These are phyloP conservation scores for Drosophila sordidapex DNA, from an alignment of 2,888 invertebrate genomes.

Conservation along the genomic window DNA sequence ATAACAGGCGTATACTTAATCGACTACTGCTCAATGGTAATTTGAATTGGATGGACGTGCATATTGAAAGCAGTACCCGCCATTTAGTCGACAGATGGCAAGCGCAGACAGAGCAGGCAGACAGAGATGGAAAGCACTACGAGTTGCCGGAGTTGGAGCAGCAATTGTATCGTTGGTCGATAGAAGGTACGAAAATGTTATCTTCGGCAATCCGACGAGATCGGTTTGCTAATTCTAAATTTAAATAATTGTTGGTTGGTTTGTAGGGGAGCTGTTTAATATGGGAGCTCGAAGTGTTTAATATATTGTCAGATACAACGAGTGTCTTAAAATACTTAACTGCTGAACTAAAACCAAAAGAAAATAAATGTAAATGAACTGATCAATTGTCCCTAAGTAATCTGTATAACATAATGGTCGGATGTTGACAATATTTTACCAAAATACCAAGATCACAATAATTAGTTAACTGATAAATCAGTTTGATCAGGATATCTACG, in stretches of 20 bases:
- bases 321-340: not conserved
- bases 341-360: not conserved
- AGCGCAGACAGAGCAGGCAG: constrained; percentile 56
- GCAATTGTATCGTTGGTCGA: constrained; percentile 91
- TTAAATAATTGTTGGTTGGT: not conserved
- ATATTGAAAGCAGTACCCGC: constrained; percentile 86
- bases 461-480: not conserved
- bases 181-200: constrained; percentile 87
- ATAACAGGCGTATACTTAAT: constrained; percentile 90
- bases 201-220: not conserved
- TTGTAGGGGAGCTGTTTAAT: not conserved
- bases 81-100: constrained; percentile 86
- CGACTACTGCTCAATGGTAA: constrained; percentile 89
- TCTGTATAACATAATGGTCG: not conserved
- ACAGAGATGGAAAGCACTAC: constrained; percentile 69
- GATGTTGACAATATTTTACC: no score
- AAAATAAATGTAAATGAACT: not conserved
- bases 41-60: constrained; percentile 87
- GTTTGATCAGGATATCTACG: not conserved
- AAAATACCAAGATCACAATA: not conserved
- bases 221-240: not conserved
- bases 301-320: not conserved
- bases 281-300: not conserved
- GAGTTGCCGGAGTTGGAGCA: constrained; percentile 88
- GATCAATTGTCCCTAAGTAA: not conserved